phyloP scores from a whole-genome alignment of 2,113 vertebrate genomes.

The Clinocottus analis region DNA sequence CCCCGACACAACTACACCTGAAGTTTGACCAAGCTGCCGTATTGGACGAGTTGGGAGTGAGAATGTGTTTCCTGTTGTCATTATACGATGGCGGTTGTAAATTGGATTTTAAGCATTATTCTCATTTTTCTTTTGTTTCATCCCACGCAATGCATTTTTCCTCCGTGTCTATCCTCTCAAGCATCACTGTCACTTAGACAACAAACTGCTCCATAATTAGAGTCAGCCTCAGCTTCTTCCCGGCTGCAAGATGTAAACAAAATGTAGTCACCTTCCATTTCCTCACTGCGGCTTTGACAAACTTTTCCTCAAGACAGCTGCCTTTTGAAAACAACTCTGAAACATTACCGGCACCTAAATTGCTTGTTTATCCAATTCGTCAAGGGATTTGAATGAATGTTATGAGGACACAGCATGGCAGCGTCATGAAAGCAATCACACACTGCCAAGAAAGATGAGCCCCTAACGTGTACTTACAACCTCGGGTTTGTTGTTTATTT shows the following conservation, averaged over 20 bases:
- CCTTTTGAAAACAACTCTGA: conserved; percentile 26
- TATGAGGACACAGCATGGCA: conserved; percentile 45
- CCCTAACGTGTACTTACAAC: conserved; percentile 4
- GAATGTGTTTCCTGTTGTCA: background rate
- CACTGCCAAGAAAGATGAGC: conserved; percentile 51
- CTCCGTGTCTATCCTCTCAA: background rate
- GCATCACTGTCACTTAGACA: conserved; percentile 32
- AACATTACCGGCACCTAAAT: conserved; percentile 17
- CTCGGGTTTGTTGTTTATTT: conserved; percentile 47
- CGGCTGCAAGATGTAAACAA: background rate
- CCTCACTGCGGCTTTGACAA: conserved; percentile 9
- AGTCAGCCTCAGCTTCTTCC: conserved; percentile 8
- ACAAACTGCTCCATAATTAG: conserved; percentile 21
- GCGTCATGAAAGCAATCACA: conserved; percentile 55
- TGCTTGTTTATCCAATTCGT: conserved; percentile 65
- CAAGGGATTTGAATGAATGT: conserved; percentile 49
- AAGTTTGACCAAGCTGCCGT: background rate
- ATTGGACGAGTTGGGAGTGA: background rate
- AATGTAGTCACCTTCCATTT: background rate
- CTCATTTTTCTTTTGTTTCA: background rate
- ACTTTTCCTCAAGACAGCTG: conserved; percentile 42
- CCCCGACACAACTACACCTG: background rate
- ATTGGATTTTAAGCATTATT: background rate
- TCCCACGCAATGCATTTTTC: background rate
- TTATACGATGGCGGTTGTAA: background rate